Conservation (phyloP, 2,113 vertebrate species). For the Tyto alba region DNA sequence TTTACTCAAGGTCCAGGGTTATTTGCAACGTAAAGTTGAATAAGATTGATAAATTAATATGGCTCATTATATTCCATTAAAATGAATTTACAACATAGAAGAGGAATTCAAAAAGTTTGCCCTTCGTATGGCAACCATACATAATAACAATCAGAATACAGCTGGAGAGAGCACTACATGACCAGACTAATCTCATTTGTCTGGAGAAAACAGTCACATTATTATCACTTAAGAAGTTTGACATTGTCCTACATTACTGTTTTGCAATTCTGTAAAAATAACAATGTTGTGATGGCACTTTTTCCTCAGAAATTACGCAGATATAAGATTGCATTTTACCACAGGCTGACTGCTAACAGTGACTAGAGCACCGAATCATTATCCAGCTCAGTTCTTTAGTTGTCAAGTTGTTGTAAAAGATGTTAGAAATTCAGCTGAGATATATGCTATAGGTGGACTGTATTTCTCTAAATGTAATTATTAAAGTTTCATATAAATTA, state of each 20-base stretch:
- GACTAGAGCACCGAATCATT: neutral
- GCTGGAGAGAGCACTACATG: neutral
- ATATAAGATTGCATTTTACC: neutral
- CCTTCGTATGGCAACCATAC: neutral
- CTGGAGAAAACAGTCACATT: neutral
- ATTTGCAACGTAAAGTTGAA: neutral
- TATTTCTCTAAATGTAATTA: neutral
- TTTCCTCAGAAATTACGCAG: neutral
- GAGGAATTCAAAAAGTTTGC: neutral
- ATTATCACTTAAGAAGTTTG: neutral
- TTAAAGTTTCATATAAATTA: neutral
- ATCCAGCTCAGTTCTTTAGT: neutral
- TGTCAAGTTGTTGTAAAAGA: neutral
- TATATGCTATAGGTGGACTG: neutral
- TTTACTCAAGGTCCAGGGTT: neutral
- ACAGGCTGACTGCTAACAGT: neutral
- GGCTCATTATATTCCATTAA: neutral
- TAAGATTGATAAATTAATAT: neutral
- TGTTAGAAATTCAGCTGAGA: neutral
- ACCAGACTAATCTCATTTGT: neutral
- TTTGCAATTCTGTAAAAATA: neutral
- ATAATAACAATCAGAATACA: neutral
- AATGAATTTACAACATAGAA: neutral
- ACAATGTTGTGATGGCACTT: neutral
- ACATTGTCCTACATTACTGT: neutral